Evolutionary conservation across 2,113 vertebrate species (phyloP), one percentile per base, ranked within the genome.

Genomic region (Ranitomeya variabilis): DNA sequence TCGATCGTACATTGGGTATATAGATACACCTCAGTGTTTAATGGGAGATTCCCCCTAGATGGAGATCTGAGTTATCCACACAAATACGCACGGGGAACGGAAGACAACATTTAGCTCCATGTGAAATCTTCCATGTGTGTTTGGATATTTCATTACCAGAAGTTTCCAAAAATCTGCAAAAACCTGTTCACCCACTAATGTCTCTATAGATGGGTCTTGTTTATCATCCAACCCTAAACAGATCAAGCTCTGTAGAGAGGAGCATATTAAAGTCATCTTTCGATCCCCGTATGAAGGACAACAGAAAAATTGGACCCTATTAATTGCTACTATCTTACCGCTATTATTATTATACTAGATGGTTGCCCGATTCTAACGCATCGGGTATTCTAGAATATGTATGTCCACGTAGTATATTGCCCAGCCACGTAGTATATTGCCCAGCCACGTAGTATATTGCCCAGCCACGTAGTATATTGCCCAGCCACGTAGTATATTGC

Each of bases 1-100:
- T 93, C 92, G 92, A 93, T 93, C 92, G 93, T 93, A 94, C 93
- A 93, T 94, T 93, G 94, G 95, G 96, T 95, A 96, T 94, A 90
- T 93, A 93, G 92, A 94, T 92, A 92, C 90, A 92, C 94, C 89
- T 83, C 62, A 90, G 87, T 85, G 90, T 90, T 90, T 89, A 90
- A 85, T 84, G 86, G 52, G 14, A n/a, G 62, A 83, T 71, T 11
- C 14, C 82, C 64, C 51, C 23, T 13, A 45, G n/a, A n/a, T 31
- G 69, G 14, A 23, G 60, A 55, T 69, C 45, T 69, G 59, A 1
- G 66, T 26, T 55, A 26, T 18, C 64, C 55, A 10, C n/a, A 26
- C 66, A 71, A 54, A 16, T 15, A 69, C 18, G 14, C 13, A 14
- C 45, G 31, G 31, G 55, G 15, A 37, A 8, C 16, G 15, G 7